Percentiles rank a stretch among this genome's conserved stretches.
These are phyloP conservation scores for Athrips mouffetella DNA, from an alignment of 2,888 invertebrate species.

Conservation along the genomic window DNA sequence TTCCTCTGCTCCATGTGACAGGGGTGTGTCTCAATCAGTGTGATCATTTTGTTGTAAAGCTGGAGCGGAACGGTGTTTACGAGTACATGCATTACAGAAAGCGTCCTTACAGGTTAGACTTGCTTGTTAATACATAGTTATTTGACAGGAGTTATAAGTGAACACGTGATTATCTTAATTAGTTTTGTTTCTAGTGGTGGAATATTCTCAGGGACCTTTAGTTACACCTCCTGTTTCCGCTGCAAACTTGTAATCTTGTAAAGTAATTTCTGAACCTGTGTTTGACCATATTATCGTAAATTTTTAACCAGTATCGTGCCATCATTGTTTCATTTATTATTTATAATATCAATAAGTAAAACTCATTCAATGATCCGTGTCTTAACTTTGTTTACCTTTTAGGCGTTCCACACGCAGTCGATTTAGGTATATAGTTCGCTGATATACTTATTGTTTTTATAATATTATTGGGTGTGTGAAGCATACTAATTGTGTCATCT, in stretches of 20 bases:
- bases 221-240: background rate
- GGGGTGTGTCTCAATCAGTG: slow-evolving; percentile 39
- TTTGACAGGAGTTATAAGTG: background rate
- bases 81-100: slow-evolving; percentile 73
- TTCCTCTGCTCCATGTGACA: slow-evolving; percentile 38
- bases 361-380: background rate
- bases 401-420: background rate
- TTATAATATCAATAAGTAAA: too few species aligned
- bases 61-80: slow-evolving; percentile 72
- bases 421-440: too few species aligned
- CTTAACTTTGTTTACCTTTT: background rate
- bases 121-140: slow-evolving; percentile 5
- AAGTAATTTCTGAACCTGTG: too few species aligned
- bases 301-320: too few species aligned
- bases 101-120: slow-evolving; percentile 69
- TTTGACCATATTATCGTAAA: too few species aligned
- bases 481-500: background rate
- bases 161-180: background rate
- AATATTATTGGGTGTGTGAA: background rate
- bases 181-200: slow-evolving; percentile 2
- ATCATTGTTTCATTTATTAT: too few species aligned
- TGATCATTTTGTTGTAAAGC: slow-evolving; percentile 59
- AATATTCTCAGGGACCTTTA: background rate
- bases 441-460: background rate
- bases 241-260: slow-evolving; percentile 2